Percentiles rank a stretch among this genome's conserved stretches.
Conservation (phyloP, 1,140 invertebrate species). For the Sitophilus oryzae region DNA sequence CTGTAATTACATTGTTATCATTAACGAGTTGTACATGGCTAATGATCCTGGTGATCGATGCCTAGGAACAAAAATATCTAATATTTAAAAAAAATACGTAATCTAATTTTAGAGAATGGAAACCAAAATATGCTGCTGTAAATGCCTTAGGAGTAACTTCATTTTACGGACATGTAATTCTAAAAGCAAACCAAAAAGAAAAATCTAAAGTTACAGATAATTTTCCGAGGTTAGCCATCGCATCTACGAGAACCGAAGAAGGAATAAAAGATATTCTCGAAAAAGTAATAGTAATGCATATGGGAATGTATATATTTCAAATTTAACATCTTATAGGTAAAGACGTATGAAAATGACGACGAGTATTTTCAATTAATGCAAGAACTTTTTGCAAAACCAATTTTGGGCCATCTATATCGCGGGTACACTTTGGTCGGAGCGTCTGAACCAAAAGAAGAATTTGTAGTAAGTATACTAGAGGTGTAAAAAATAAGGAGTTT, state of each 20-base stretch:
- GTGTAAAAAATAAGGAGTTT: too few species aligned
- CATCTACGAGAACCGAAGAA: constrained; percentile 64
- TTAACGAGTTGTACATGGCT: too few species aligned
- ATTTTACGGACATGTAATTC: constrained; percentile 61
- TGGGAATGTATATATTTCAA: neutral
- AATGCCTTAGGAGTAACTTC: constrained; percentile 59
- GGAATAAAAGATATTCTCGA: constrained; percentile 55
- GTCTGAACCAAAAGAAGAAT: constrained; percentile 33
- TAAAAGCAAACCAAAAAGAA: constrained; percentile 52
- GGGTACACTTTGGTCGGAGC: constrained; percentile 50
- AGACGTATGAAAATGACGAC: constrained; percentile 42
- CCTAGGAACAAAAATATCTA: too few species aligned
- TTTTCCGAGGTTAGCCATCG: constrained; percentile 54
- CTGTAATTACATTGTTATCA: too few species aligned
- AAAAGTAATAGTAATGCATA: constrained; percentile 41
- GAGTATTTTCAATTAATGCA: constrained; percentile 53
- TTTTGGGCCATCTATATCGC: constrained; percentile 55
- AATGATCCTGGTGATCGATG: too few species aligned
- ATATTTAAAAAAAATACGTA: neutral
- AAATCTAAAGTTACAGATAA: constrained; percentile 44
- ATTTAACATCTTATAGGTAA: constrained; percentile 29
- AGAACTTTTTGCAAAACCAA: constrained; percentile 47
- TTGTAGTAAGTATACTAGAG: constrained; percentile 33
- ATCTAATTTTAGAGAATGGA: constrained; percentile 45
- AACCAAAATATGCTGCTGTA: constrained; percentile 52